Evolutionary conservation across 2,113 vertebrate species (phyloP).

Genomic region (Balaeniceps rex): DNA sequence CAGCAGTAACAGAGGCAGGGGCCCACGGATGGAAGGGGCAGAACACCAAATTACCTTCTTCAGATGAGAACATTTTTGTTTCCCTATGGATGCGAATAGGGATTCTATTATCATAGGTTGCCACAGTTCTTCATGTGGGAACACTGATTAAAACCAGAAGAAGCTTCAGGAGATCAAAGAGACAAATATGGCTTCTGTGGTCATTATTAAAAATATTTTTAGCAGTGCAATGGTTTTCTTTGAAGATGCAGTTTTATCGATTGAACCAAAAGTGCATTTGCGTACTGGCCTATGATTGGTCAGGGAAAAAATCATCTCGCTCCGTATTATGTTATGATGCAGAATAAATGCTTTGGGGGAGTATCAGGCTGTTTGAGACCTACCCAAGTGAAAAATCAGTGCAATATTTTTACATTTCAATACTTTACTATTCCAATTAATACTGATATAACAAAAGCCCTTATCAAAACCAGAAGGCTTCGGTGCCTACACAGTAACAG

Average conservation of each 20-base stretch:
- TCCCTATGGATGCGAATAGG: constrained; percentile 69
- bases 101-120: constrained; percentile 79
- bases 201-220: constrained; percentile 83
- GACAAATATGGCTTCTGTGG: constrained; percentile 79
- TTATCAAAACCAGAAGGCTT: neutral
- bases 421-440: neutral
- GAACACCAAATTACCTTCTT: constrained; percentile 67
- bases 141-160: constrained; percentile 80
- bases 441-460: neutral
- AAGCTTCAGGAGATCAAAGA: constrained; percentile 73
- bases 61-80: constrained; percentile 69
- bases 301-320: neutral
- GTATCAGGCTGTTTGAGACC: neutral
- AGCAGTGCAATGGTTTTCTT: constrained; percentile 76
- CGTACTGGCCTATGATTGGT: constrained; percentile 44
- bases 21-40: constrained; percentile 64
- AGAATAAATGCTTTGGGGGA: constrained; percentile 1
- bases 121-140: constrained; percentile 80
- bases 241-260: constrained; percentile 76
- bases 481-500: neutral
- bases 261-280: constrained; percentile 68
- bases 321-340: neutral
- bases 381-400: neutral
- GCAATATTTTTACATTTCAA: neutral
- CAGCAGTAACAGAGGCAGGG: constrained; percentile 68